Evolutionary conservation across 1,140 invertebrate genomes (phyloP).

Genomic region (Drosophila mojavensis): DNA sequence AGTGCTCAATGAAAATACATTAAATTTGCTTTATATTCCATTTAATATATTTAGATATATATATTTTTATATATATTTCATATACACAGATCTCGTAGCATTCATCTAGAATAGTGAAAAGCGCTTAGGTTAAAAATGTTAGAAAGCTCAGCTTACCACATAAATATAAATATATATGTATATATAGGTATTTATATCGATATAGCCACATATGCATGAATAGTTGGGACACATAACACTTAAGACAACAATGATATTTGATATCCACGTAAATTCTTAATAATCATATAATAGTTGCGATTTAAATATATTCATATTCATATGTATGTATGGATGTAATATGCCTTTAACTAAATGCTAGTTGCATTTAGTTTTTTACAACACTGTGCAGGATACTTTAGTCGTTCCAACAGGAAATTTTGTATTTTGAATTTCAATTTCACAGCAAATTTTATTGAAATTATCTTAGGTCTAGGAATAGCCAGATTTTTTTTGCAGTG

Average conservation of each 20-base stretch:
- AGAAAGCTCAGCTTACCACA: conserved; percentile 53
- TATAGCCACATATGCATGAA: conserved; percentile 20
- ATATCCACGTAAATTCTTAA: conserved; percentile 79
- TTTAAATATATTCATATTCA: too few relatives aligned
- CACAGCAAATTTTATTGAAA: not conserved
- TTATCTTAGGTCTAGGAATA: not conserved
- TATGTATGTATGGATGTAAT: not conserved
- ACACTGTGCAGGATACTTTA: conserved; percentile 6
- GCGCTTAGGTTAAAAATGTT: conserved; percentile 31
- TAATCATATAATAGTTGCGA: conserved; percentile 32
- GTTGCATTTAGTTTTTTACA: conserved; percentile 7
- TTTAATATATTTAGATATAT: conserved; percentile 23
- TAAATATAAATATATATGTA: conserved; percentile 11
- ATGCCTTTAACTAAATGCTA: conserved; percentile 2
- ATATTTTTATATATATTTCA: conserved; percentile 44
- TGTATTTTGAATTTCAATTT: not conserved
- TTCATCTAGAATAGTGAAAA: conserved; percentile 49
- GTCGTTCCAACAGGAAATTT: not conserved
- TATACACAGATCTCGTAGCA: conserved; percentile 68
- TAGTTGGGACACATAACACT: conserved; percentile 61
- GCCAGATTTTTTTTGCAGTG: not conserved
- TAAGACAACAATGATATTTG: conserved; percentile 80
- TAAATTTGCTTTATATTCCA: conserved; percentile 14
- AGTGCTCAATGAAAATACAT: not conserved
- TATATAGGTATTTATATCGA: conserved; percentile 3